phyloP scores from a whole-genome alignment of 64 coral and sea anemone species.

The Acropora yongei region DNA sequence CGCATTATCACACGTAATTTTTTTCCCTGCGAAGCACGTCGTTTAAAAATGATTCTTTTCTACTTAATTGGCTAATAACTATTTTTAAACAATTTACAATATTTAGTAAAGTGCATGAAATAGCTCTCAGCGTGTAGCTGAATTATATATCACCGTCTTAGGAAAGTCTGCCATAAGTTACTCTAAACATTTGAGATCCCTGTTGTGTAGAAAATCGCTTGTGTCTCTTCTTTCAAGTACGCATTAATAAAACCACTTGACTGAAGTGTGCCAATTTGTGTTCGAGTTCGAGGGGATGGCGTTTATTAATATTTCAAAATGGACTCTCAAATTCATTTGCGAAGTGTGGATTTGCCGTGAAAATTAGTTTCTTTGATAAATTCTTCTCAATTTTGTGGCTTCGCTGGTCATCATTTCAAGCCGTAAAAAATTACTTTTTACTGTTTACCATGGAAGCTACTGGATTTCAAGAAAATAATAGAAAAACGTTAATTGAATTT shows the following conservation, averaged over 20 bases:
- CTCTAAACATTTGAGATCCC: background rate
- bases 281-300: conserved; percentile 8
- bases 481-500: conserved; percentile 75
- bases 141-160: background rate
- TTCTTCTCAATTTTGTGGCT: background rate
- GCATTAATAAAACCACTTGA: conserved; percentile 19
- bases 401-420: no score
- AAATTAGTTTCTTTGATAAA: background rate
- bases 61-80: conserved; percentile 26
- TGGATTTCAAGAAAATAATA: background rate
- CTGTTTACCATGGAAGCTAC: background rate
- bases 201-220: background rate
- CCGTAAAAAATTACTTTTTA: background rate
- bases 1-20: background rate
- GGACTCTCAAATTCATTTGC: conserved; percentile 32
- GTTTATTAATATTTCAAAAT: conserved; percentile 52
- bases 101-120: conserved; percentile 7
- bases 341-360: background rate
- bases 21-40: background rate
- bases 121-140: background rate
- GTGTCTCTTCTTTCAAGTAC: background rate
- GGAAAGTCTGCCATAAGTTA: background rate
- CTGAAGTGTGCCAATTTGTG: conserved; percentile 21
- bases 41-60: background rate
- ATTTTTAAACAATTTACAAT: conserved; percentile 24